phyloP scores from a whole-genome alignment of 2,888 invertebrate species.

The Plagodis dolabraria region DNA sequence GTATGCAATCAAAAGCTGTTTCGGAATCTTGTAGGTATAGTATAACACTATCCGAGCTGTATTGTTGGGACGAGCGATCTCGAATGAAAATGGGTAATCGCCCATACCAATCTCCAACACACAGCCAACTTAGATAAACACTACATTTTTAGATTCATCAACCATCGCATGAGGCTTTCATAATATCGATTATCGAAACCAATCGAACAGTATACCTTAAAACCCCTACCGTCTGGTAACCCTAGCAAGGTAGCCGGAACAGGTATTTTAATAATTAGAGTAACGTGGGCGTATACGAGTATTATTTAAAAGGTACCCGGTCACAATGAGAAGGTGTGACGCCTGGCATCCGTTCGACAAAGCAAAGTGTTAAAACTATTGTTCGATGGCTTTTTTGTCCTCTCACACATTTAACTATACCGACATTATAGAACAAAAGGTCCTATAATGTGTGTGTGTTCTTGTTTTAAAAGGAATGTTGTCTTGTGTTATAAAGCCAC shows the following conservation, averaged over 20 bases:
- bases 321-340: conserved; percentile 68
- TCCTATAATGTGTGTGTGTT: conserved; percentile 25
- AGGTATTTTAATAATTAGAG: conserved; percentile 69
- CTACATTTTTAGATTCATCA: no score
- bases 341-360: conserved; percentile 67
- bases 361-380: conserved; percentile 74
- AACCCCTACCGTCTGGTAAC: conserved; percentile 21
- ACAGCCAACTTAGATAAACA: no score
- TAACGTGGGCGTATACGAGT: conserved; percentile 61
- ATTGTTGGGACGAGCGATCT: no score
- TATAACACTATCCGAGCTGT: no score
- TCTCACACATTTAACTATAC: conserved; percentile 48
- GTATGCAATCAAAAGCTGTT: no score
- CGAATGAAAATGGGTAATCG: no score
- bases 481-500: conserved; percentile 7
- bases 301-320: conserved; percentile 50
- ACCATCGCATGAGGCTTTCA: no score
- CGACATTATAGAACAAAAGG: conserved; percentile 38
- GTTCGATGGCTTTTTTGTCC: conserved; percentile 57
- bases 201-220: no score
- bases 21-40: no score
- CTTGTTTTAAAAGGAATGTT: conserved; percentile 29
- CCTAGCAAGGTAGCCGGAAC: conserved; percentile 47
- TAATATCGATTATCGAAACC: no score
- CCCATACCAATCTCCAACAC: no score